phyloP scores from a whole-genome alignment of 2,113 vertebrate species.

The Accipiter virgatus region DNA sequence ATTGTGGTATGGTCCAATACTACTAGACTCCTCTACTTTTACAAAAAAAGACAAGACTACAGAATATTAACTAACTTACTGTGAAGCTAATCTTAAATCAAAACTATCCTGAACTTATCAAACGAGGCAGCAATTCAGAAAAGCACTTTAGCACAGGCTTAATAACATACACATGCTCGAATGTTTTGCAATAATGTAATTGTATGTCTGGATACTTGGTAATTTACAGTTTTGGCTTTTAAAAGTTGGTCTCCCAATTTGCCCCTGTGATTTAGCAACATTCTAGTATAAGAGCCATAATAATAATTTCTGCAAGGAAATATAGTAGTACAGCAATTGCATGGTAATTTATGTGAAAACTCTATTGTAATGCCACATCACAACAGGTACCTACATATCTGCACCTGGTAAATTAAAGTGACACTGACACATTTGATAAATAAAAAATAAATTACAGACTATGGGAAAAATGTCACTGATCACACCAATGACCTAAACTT shows the following conservation, averaged over 20 bases:
- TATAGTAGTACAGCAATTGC: not conserved
- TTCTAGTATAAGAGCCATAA: not conserved
- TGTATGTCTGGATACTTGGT: not conserved
- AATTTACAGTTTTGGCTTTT: conserved; percentile 40
- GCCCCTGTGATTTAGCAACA: conserved; percentile 14
- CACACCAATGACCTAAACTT: not conserved
- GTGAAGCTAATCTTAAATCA: not conserved
- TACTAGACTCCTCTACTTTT: not conserved
- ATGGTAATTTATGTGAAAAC: conserved; percentile 7
- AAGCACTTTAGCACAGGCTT: conserved; percentile 54
- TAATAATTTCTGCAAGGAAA: conserved; percentile 37
- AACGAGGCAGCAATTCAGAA: conserved; percentile 45
- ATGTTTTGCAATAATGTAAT: not conserved
- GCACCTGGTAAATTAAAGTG: not conserved
- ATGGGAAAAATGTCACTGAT: not conserved
- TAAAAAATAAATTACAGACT: conserved; percentile 44
- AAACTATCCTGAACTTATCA: conserved; percentile 37
- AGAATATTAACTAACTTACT: conserved; percentile 15
- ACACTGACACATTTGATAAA: not conserved
- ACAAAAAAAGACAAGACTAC: not conserved
- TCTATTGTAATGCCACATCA: not conserved
- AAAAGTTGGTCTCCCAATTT: conserved; percentile 20
- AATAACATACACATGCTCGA: not conserved
- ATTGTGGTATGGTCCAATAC: not conserved
- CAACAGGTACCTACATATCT: not conserved